Base-by-base conservation (phyloP, 2,888 invertebrate genomes). In the Hypomecis atomaria region DNA sequence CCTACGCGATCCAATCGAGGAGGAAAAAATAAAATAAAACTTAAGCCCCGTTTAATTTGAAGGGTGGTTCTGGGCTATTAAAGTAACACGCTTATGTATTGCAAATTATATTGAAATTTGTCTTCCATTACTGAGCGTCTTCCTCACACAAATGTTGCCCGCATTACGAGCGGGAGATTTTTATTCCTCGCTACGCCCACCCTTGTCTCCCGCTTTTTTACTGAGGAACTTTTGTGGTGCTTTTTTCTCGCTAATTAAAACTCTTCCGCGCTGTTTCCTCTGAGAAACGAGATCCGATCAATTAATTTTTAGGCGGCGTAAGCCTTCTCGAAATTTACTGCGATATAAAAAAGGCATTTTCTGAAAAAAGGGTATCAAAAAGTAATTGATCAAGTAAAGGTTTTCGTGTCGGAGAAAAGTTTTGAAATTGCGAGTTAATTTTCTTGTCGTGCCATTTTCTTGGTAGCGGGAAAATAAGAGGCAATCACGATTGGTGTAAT, bases 1-100 rank as follows among this genome's bases (percentile, higher is more conserved):
- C 83, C 83, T 79, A 81, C 82, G 86, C 85, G 84, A 87, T 89
- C 86, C 84, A 81, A 82, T 85, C 79, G 84, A 85, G 79, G 83
- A 88, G 87, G 87, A 92, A 92, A 92, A 91, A 92, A 90, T 90
- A 90, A 90, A 90, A 92, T 90, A 92, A 92, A 92, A 92, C 91
- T 92, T 93, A 92, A 93, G 92, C 93, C 88, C 88, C 91, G 91
- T 93, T 93, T 93, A 93, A 93, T 93, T 93, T 93, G 93, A 91
- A 90, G 92, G 93, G 92, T 92, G 93, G 93, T 93, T 93, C 92
- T 90, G 92, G 93, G 89, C 93, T 93, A 93, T 93, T 93, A 93
- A 93, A 92, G 92, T 93, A 93, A 92, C 92, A 93, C 93, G 93
- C 93, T 92, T 93, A 93, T 93, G 93, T 93, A 93, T 92, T 93